Evolutionary conservation across 2,797 vertebrate species (phyloP).

Genomic region (Chiloscyllium punctatum): DNA sequence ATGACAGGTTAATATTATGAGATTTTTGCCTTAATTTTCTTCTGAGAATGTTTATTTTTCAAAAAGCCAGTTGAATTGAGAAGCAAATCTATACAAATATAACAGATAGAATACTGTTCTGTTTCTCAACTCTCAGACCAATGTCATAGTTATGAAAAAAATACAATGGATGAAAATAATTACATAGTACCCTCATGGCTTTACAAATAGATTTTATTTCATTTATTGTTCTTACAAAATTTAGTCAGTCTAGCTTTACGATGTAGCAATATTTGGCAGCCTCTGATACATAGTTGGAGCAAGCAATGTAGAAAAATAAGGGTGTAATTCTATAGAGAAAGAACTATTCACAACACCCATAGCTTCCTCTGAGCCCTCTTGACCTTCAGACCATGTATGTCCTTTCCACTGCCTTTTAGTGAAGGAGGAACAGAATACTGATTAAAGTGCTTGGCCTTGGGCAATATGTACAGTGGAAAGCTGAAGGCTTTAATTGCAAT

Average conservation of each 20-base stretch:
- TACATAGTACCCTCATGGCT: not conserved
- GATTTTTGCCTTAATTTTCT: not conserved
- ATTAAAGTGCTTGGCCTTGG: not conserved
- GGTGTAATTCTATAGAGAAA: not conserved
- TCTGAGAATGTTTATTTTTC: not conserved
- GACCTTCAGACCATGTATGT: not conserved
- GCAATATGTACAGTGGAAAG: not conserved
- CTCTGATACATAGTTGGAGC: not conserved
- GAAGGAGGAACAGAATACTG: not conserved
- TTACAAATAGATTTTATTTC: slow-evolving; percentile 16
- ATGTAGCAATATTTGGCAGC: not conserved
- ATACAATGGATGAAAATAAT: not conserved
- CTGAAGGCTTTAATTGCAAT: not conserved
- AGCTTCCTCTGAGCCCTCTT: not conserved
- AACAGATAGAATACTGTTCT: not conserved
- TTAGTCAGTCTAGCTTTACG: not conserved
- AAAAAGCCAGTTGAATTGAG: not conserved
- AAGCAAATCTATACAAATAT: not conserved
- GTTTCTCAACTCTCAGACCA: not conserved
- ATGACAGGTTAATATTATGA: not conserved
- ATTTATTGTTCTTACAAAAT: slow-evolving; percentile 13
- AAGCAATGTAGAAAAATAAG: not conserved
- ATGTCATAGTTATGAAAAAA: not conserved
- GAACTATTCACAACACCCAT: not conserved
- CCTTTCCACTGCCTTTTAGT: not conserved